These are phyloP conservation scores for Synergus laeviventris DNA, from an alignment of 2,888 invertebrate genomes.

Conservation along the genomic window DNA sequence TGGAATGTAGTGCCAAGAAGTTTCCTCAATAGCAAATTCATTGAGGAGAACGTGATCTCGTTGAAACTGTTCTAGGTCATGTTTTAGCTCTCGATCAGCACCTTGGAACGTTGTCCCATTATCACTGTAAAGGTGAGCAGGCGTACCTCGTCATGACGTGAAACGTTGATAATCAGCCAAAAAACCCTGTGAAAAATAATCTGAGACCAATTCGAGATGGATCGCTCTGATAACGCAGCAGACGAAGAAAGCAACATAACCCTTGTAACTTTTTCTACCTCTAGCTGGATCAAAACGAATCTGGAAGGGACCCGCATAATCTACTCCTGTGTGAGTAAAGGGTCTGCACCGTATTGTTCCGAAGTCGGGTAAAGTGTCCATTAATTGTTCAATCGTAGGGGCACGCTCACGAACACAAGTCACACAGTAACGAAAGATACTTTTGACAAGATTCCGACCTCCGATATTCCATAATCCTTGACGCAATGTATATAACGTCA, in stretches of 20 bases:
- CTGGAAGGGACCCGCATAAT: conserved; percentile 52
- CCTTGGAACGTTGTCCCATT: conserved; percentile 66
- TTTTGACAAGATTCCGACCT: conserved; percentile 18
- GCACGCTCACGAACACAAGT: conserved; percentile 28
- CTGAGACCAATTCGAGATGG: too few relatives aligned
- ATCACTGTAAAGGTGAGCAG: conserved; percentile 55
- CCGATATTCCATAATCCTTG: conserved; percentile 48
- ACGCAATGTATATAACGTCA: too few relatives aligned
- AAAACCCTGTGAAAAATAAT: too few relatives aligned
- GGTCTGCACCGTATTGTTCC: conserved; percentile 41
- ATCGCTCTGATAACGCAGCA: too few relatives aligned
- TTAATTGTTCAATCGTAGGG: conserved; percentile 4
- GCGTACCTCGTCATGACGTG: conserved; percentile 58
- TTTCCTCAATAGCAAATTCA: too few relatives aligned
- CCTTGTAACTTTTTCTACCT: conserved; percentile 47
- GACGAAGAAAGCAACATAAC: conserved; percentile 57
- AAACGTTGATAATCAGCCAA: conserved; percentile 58
- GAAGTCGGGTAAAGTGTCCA: conserved; percentile 56
- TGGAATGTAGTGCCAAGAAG: too few relatives aligned
- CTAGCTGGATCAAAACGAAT: conserved; percentile 43
- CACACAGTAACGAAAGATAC: conserved; percentile 14
- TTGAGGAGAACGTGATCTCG: too few relatives aligned
- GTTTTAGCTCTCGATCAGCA: conserved; percentile 52
- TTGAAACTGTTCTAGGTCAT: too few relatives aligned
- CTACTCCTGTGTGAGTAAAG: conserved; percentile 43